phyloP scores from a whole-genome alignment of 2,888 invertebrate species.

The Epirrhoe tristata region DNA sequence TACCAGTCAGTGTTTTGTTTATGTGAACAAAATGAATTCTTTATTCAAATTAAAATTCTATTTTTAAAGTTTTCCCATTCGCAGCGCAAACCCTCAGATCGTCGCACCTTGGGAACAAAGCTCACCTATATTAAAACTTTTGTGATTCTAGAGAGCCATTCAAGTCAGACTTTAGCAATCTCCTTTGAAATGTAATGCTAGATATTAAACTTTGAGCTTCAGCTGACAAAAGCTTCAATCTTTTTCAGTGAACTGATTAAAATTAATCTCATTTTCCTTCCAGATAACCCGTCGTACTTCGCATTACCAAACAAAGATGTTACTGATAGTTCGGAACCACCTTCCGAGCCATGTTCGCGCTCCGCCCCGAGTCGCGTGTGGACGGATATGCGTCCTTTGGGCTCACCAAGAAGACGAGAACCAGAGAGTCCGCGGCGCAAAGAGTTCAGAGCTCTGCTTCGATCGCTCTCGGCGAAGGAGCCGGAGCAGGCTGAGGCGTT shows the following conservation, averaged over 20 bases:
- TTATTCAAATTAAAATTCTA: not conserved
- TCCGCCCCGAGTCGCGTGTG: slow-evolving; percentile 89
- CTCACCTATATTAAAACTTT: slow-evolving; percentile 15
- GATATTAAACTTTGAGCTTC: not conserved
- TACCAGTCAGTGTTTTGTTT: not conserved
- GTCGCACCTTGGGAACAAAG: slow-evolving; percentile 5
- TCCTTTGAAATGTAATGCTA: slow-evolving; percentile 6
- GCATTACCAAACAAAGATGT: slow-evolving; percentile 86
- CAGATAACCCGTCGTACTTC: slow-evolving; percentile 93
- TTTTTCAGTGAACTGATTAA: not conserved
- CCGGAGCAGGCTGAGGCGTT: slow-evolving; percentile 88
- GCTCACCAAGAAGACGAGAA: slow-evolving; percentile 71
- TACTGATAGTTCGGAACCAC: slow-evolving; percentile 62
- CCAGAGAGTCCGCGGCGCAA: slow-evolving; percentile 79
- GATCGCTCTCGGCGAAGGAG: slow-evolving; percentile 88
- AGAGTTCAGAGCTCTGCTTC: slow-evolving; percentile 85
- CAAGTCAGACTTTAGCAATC: slow-evolving; percentile 8
- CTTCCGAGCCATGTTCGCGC: slow-evolving; percentile 85
- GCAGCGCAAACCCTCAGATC: not conserved
- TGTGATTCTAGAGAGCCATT: slow-evolving; percentile 10
- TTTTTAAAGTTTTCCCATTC: not conserved
- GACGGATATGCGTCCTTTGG: slow-evolving; percentile 70
- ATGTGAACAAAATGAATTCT: slow-evolving; percentile 1
- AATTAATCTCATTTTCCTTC: slow-evolving; percentile 53
- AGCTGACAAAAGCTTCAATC: not conserved